Evolutionary conservation across 2,888 invertebrate genomes (phyloP).

Genomic region (Drosophila mimetica): DNA sequence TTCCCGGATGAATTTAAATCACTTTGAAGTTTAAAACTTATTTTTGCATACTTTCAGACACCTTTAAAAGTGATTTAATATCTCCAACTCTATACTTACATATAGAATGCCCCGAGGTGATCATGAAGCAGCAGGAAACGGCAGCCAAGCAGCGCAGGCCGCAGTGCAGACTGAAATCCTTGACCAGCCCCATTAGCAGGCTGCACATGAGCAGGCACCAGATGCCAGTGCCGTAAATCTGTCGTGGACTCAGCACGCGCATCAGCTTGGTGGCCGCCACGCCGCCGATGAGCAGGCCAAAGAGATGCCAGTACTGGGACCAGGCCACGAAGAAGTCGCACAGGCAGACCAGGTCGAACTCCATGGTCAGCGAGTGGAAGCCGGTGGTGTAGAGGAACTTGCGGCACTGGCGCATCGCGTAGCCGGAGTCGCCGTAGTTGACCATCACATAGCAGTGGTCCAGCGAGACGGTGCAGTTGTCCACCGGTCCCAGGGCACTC

Average conservation of each 20-base stretch:
- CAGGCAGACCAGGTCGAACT: constrained; percentile 84
- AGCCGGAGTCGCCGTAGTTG: constrained; percentile 52
- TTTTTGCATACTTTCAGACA: too few relatives aligned
- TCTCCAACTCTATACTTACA: constrained; percentile 74
- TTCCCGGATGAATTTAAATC: too few relatives aligned
- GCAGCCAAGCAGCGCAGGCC: constrained; percentile 84
- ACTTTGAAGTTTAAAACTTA: too few relatives aligned
- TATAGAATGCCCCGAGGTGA: constrained; percentile 84
- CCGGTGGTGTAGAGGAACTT: constrained; percentile 74
- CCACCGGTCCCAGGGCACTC: constrained; percentile 22
- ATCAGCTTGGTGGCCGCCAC: constrained; percentile 83
- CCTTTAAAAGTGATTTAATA: too few relatives aligned
- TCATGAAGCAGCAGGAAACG: constrained; percentile 84
- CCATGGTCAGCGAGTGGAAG: constrained; percentile 82
- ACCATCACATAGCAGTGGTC: constrained; percentile 77
- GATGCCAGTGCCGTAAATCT: constrained; percentile 83
- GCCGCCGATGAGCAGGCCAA: constrained; percentile 84
- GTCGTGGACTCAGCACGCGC: constrained; percentile 82
- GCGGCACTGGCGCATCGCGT: constrained; percentile 63
- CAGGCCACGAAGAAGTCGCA: constrained; percentile 84
- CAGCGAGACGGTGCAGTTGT: constrained; percentile 63
- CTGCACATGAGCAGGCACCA: constrained; percentile 83
- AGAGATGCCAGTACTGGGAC: constrained; percentile 85
- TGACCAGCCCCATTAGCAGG: constrained; percentile 81
- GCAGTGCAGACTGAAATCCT: constrained; percentile 83